These are phyloP conservation scores for Unio delphinus DNA, from an alignment of 2,888 invertebrate genomes.

Conservation along the genomic window DNA sequence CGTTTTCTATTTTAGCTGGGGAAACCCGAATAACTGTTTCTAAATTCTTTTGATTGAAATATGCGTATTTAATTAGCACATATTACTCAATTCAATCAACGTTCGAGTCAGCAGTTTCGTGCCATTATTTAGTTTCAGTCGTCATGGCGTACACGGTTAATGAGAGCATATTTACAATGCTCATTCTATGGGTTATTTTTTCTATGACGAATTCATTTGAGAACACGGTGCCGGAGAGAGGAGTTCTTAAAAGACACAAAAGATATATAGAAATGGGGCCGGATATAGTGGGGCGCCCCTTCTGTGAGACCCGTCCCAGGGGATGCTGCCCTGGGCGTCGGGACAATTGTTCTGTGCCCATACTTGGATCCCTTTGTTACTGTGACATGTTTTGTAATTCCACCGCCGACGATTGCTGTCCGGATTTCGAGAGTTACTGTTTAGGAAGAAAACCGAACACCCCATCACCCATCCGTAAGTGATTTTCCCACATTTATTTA, in stretches of 20 bases:
- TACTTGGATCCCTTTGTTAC: conserved; percentile 88
- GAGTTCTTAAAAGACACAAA: conserved; percentile 18
- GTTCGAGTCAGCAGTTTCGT: too few species aligned
- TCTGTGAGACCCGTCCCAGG: conserved; percentile 46
- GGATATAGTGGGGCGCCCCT: conserved; percentile 52
- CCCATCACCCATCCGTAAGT: conserved; percentile 11
- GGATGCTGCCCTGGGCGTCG: conserved; percentile 79
- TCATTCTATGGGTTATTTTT: too few species aligned
- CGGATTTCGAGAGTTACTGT: conserved; percentile 88
- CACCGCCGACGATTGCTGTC: conserved; percentile 88
- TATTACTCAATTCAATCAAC: too few species aligned
- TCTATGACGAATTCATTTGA: too few species aligned
- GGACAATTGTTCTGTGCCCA: conserved; percentile 87
- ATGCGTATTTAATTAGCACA: too few species aligned
- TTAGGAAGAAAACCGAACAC: conserved; percentile 69
- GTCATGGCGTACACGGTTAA: too few species aligned
- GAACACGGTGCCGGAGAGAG: background rate
- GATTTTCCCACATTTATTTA: too few species aligned
- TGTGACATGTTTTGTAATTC: conserved; percentile 94
- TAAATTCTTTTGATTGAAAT: too few species aligned
- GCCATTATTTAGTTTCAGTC: too few species aligned
- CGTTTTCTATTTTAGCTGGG: too few species aligned
- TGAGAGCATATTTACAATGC: too few species aligned
- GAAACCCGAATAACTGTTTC: too few species aligned
- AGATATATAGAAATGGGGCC: conserved; percentile 51